These are phyloP conservation scores for Crematogaster levior DNA, from an alignment of 2,888 invertebrate species.

Conservation along the genomic window DNA sequence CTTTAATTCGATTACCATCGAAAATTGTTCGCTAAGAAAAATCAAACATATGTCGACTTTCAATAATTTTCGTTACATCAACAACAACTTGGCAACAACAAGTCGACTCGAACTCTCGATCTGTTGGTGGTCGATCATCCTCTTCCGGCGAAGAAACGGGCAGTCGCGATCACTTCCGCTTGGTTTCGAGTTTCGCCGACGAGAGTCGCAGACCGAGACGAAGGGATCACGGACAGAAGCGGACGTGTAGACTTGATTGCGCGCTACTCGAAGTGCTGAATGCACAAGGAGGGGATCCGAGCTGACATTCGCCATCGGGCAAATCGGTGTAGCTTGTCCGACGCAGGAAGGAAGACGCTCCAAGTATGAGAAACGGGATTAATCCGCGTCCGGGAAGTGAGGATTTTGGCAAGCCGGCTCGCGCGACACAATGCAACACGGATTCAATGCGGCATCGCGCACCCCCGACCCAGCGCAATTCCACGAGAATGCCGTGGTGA, in stretches of 20 bases:
- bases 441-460: background rate
- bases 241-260: background rate
- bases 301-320: background rate
- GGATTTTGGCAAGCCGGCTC: constrained; percentile 36
- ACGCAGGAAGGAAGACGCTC: constrained; percentile 30
- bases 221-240: background rate
- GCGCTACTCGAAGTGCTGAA: constrained; percentile 6
- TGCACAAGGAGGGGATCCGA: background rate
- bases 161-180: constrained; percentile 42
- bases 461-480: background rate
- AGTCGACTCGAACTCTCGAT: constrained; percentile 10
- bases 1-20: background rate
- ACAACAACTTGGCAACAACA: constrained; percentile 10
- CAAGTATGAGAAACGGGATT: constrained; percentile 35
- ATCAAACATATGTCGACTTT: background rate
- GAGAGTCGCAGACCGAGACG: constrained; percentile 8
- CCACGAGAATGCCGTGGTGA: constrained; percentile 20
- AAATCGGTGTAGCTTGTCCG: background rate
- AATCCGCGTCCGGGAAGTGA: constrained; percentile 27
- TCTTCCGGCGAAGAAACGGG: constrained; percentile 39
- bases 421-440: constrained; percentile 16
- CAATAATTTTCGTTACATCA: constrained; percentile 21
- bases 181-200: constrained; percentile 34
- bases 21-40: background rate
- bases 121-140: constrained; percentile 15